phyloP scores from a whole-genome alignment of 2,888 invertebrate species.

The Spodoptera littoralis region DNA sequence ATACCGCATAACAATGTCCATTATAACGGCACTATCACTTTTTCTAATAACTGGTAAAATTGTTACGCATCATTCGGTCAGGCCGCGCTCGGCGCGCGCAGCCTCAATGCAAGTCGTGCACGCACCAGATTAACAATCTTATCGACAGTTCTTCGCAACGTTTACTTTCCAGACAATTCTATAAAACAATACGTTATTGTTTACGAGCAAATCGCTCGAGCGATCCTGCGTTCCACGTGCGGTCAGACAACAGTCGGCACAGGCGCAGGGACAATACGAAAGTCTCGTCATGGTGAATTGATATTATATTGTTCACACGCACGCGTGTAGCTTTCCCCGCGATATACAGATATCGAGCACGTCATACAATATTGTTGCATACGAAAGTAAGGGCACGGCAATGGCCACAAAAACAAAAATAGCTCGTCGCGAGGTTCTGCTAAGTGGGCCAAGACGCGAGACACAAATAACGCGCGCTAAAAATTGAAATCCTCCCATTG shows the following conservation, averaged over 20 bases:
- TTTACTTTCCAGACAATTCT: conserved; percentile 69
- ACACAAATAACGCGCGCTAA: conserved; percentile 71
- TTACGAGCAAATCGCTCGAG: conserved; percentile 59
- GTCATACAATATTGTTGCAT: conserved; percentile 47
- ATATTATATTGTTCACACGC: conserved; percentile 61
- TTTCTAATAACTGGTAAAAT: conserved; percentile 52
- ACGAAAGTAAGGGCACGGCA: conserved; percentile 72
- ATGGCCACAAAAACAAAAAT: conserved; percentile 79
- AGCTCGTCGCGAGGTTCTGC: conserved; percentile 74
- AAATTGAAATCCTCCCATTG: conserved; percentile 65
- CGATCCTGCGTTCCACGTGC: conserved; percentile 58
- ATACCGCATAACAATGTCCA: conserved; percentile 30
- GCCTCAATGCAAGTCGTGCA: conserved; percentile 56
- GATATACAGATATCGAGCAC: conserved; percentile 49
- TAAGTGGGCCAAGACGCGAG: conserved; percentile 76
- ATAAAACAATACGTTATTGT: conserved; percentile 79
- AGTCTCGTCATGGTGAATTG: conserved; percentile 62
- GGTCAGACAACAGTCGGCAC: conserved; percentile 24
- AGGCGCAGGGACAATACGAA: conserved; percentile 59
- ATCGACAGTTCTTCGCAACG: conserved; percentile 70
- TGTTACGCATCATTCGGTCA: conserved; percentile 52
- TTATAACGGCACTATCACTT: conserved; percentile 51
- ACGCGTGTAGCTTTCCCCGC: conserved; percentile 58
- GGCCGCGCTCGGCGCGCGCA: conserved; percentile 42
- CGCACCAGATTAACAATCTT: conserved; percentile 72